Evolutionary conservation across 2,888 invertebrate genomes (phyloP), one percentile per base, ranked within the genome.

Genomic region (Steromphala cineraria): DNA sequence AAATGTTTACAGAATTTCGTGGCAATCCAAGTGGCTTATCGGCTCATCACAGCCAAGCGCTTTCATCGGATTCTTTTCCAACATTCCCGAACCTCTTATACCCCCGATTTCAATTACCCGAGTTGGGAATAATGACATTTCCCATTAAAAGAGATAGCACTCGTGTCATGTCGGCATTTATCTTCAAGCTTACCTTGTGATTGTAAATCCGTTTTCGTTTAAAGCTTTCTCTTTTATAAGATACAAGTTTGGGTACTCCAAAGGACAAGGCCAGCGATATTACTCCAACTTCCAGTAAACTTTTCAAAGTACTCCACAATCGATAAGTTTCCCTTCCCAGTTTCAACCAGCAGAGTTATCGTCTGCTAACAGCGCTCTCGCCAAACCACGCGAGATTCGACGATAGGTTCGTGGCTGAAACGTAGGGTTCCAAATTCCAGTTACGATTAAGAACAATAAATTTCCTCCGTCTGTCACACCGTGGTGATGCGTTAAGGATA

Each of bases 1-100:
- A 62, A 62, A 62, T 62, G 62, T 62, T 62, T 62, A 62, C 62
- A 62, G 62, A 62, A 62, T 62, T 62, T 62, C 62, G 62, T 28
- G 62, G 62, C 62, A 28, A 62, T 62, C 62, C 62, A 62, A 62
- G 62, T 62, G n/a, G 62, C 62, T 62, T 62, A 62, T 62, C 62
- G 62, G 24, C 28, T 28, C 28, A 62, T 62, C 62, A 62, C 24
- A 62, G 24, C 24, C 62, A 62, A 62, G 28, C 62, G 62, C 62
- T 62, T 62, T 62, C 62, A 62, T 62, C 62, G 62, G 62, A 62
- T 62, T 28, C 62, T 62, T 62, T 62, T 19, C 15, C 28, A 62
- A 24, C 62, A 62, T 62, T 28, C 62, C 24, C 28, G 15, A 62
- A 17, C 62, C 62, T 28, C 62, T 62, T 15, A 28, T 28, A 62